Percentiles rank a stretch among this genome's conserved stretches.
Conservation (phyloP, 2,113 vertebrate genomes). For the Barnardius zonarius region DNA sequence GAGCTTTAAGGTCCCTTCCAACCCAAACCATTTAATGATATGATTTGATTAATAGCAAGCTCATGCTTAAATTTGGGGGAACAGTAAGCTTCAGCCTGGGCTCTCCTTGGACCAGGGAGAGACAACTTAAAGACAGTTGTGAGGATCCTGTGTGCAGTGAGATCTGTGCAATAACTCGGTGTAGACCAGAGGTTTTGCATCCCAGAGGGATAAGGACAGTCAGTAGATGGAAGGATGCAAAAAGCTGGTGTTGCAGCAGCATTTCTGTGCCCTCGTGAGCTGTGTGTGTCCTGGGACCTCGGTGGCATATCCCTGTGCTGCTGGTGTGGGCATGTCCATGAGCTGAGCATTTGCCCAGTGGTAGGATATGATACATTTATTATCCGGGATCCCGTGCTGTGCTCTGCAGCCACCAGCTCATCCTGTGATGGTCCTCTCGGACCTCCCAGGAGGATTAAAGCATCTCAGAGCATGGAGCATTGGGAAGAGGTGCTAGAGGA, state of each 20-base stretch:
- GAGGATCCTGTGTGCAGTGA: neutral
- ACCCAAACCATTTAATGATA: neutral
- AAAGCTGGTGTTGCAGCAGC: neutral
- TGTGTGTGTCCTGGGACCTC: accelerated
- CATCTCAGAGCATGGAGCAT: neutral
- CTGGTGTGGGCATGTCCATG: neutral
- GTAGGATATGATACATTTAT: neutral
- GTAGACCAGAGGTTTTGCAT: neutral
- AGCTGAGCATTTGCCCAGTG: neutral
- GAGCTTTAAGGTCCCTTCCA: neutral
- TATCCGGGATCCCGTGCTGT: neutral
- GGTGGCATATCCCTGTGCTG: neutral
- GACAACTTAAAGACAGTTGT: neutral
- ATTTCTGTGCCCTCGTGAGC: accelerated
- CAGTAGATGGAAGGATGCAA: neutral
- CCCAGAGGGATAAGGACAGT: neutral
- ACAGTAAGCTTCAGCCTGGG: neutral
- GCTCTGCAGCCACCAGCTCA: neutral
- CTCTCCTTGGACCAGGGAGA: neutral
- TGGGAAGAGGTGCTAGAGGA: neutral
- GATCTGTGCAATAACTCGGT: neutral
- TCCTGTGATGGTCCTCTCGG: neutral
- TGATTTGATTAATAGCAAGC: neutral
- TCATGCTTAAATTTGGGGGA: neutral
- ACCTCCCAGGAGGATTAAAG: neutral